Evolutionary conservation across 2,888 invertebrate genomes (phyloP).

Genomic region (Octonoba sinensis): DNA sequence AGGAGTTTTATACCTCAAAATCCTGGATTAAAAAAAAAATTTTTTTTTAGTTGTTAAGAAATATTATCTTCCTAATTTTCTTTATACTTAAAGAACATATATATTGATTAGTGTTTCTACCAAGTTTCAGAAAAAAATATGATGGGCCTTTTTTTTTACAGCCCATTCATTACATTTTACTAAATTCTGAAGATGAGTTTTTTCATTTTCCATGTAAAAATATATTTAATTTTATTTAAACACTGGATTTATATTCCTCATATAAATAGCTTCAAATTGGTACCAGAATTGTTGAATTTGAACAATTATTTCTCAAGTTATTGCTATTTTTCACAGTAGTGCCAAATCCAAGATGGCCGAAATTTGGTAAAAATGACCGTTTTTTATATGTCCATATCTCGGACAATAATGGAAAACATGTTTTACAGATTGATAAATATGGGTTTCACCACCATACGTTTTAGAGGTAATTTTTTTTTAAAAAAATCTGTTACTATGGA

Average conservation of each 20-base stretch:
- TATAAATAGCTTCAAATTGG: not conserved
- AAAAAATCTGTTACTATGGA: no score
- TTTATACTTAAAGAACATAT: not conserved
- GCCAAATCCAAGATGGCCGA: not conserved
- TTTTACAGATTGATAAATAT: not conserved
- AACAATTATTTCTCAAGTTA: not conserved
- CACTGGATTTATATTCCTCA: not conserved
- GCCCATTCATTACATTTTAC: not conserved
- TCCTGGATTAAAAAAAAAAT: not conserved
- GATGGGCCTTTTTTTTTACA: not conserved
- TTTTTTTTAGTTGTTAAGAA: not conserved
- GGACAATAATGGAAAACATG: not conserved
- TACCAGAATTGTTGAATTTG: no score
- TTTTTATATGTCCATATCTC: not conserved
- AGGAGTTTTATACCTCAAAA: not conserved
- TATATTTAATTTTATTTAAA: constrained; percentile 4
- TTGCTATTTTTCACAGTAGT: not conserved
- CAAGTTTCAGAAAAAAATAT: not conserved
- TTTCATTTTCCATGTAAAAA: not conserved
- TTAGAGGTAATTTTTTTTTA: not conserved
- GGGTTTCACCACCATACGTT: not conserved
- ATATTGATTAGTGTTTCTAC: constrained; percentile 3
- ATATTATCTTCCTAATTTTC: constrained; percentile 1
- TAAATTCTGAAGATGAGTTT: not conserved
- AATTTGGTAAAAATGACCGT: constrained; percentile 4